A percentile compares a stretch with the other conserved stretches of the same genome.
Conservation (phyloP, 2,888 invertebrate genomes). For the Coenonympha arcania region DNA sequence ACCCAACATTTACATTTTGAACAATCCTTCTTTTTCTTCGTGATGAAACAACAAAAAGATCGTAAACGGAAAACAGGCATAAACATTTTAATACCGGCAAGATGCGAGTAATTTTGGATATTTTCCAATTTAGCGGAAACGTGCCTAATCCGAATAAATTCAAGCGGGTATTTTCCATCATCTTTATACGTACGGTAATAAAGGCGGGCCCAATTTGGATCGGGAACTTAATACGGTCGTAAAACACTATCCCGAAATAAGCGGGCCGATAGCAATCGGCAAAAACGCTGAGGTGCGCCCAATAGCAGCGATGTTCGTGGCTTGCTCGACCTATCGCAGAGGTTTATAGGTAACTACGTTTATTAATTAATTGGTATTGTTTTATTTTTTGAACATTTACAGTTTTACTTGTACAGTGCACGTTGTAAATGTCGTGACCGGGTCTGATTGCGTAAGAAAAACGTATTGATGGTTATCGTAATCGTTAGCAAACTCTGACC, state of each 20-base stretch:
- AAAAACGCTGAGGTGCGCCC: conserved; percentile 24
- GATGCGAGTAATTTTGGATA: conserved; percentile 17
- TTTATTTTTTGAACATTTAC: no score
- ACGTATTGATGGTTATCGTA: no score
- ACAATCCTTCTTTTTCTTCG: no score
- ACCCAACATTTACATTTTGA: no score
- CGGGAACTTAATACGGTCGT: conserved; percentile 34
- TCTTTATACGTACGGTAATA: conserved; percentile 34
- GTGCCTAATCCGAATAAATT: conserved; percentile 27
- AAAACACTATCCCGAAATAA: conserved; percentile 35
- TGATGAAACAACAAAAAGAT: no score
- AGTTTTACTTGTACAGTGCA: no score
- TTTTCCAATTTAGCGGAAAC: conserved; percentile 25
- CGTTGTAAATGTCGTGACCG: no score
- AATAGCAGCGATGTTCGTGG: conserved; percentile 1
- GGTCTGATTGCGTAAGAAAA: no score
- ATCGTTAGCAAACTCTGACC: no score
- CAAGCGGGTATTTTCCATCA: conserved; percentile 34
- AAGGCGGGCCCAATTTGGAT: conserved; percentile 34
- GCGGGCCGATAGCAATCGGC: conserved; percentile 27
- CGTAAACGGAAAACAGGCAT: background rate
- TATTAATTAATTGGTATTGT: no score
- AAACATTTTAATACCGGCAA: conserved; percentile 6
- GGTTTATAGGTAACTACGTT: no score
- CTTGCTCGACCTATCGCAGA: background rate